Evolutionary conservation across 2,888 invertebrate genomes (phyloP).

Genomic region (Dolichomitus sp.): DNA sequence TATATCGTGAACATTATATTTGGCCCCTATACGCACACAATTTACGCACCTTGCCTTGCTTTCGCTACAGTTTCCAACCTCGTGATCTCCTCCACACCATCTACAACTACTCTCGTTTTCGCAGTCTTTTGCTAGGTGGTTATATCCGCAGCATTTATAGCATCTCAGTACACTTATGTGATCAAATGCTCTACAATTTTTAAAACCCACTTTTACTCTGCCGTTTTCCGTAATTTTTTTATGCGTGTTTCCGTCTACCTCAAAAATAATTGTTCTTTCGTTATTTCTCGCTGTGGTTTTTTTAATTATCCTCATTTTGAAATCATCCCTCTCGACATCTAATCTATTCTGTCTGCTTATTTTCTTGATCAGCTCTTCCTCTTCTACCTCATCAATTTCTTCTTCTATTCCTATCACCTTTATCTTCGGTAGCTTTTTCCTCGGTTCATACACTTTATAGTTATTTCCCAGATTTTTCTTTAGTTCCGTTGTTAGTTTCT

Average conservation of each 20-base stretch:
- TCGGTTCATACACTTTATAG: conserved; percentile 45
- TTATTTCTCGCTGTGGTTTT: background rate
- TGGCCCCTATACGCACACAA: background rate
- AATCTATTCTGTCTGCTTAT: conserved; percentile 17
- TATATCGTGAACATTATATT: background rate
- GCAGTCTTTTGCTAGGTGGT: conserved; percentile 7
- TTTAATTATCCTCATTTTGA: conserved; percentile 18
- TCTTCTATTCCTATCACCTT: conserved; percentile 24
- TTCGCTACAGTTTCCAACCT: background rate
- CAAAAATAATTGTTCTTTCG: conserved; percentile 25
- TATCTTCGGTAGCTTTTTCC: conserved; percentile 23
- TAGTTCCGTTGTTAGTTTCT: conserved; percentile 34
- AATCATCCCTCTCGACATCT: background rate
- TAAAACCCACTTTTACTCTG: background rate
- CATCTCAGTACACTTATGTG: conserved; percentile 52
- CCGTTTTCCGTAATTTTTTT: conserved; percentile 4
- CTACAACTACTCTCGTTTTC: background rate
- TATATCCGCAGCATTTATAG: conserved; percentile 16
- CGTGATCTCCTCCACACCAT: background rate
- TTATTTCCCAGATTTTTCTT: conserved; percentile 36
- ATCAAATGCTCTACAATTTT: conserved; percentile 39
- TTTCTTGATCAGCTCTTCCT: conserved; percentile 21
- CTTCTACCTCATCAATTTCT: conserved; percentile 28
- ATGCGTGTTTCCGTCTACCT: conserved; percentile 15
- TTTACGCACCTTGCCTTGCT: background rate